phyloP scores from a whole-genome alignment of 2,113 vertebrate genomes.

The Osmerus eperlanus region DNA sequence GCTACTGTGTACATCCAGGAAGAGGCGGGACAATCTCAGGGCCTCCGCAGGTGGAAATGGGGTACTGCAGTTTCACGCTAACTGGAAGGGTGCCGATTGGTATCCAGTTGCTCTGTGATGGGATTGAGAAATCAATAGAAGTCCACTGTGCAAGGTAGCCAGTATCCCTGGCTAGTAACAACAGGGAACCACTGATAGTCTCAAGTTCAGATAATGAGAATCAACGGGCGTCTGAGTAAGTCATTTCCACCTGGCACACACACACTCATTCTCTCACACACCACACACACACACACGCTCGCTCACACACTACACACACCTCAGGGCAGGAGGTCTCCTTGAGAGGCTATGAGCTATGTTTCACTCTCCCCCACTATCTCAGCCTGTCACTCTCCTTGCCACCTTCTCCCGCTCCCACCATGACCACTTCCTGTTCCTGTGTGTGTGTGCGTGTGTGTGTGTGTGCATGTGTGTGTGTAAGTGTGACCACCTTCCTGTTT shows the following conservation, averaged over 20 bases:
- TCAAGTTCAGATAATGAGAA: slow-evolving; percentile 7
- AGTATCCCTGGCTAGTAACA: neutral
- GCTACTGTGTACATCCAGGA: too few relatives aligned
- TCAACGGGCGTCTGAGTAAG: slow-evolving; percentile 17
- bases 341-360: neutral
- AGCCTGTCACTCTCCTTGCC: neutral
- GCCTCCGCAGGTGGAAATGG: neutral
- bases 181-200: neutral
- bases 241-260: slow-evolving; percentile 12
- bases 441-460: too few relatives aligned
- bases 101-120: neutral
- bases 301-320: neutral
- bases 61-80: neutral
- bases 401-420: neutral
- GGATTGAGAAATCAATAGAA: slow-evolving; percentile 17
- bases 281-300: neutral
- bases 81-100: neutral
- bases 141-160: neutral
- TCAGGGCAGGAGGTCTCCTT: too few relatives aligned
- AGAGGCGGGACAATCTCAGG: neutral
- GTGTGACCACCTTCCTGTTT: neutral
- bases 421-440: neutral
- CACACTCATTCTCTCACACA: neutral
- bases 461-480: too few relatives aligned
- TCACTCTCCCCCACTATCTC: neutral